Conservation (phyloP, 2,888 invertebrate species). For the Oscheius sp. region DNA sequence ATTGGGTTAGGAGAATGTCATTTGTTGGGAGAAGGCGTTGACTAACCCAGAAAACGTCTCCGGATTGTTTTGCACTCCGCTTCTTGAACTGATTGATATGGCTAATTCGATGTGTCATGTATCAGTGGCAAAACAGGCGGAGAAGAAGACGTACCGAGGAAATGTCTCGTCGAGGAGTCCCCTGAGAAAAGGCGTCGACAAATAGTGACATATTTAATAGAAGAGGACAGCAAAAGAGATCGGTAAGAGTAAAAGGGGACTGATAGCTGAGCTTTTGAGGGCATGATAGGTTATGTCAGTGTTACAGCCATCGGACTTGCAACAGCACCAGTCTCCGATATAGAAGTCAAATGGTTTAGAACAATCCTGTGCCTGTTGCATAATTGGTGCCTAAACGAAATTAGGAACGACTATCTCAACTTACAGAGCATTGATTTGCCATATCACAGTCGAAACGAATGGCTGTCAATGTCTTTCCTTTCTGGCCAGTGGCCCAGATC, state of each 20-base stretch:
- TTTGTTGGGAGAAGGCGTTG: too few relatives aligned
- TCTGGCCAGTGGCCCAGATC: conserved; percentile 1
- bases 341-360: background rate
- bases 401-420: background rate
- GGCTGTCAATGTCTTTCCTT: background rate
- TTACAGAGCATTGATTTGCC: background rate
- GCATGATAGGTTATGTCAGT: too few relatives aligned
- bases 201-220: background rate
- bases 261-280: too few relatives aligned
- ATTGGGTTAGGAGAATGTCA: too few relatives aligned
- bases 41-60: too few relatives aligned
- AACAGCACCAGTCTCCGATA: conserved; percentile 18
- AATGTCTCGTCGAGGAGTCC: background rate
- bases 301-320: conserved; percentile 5
- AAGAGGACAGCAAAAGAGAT: background rate
- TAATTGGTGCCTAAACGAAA: background rate
- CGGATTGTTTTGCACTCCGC: too few relatives aligned
- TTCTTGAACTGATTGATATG: too few relatives aligned
- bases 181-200: background rate
- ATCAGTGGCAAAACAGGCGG: too few relatives aligned
- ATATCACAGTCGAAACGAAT: conserved; percentile 7
- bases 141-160: too few relatives aligned
- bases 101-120: too few relatives aligned
- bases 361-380: background rate
- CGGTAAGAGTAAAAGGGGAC: too few relatives aligned